Evolutionary conservation across 2,888 invertebrate genomes (phyloP).

Genomic region (Drosophila rubida): DNA sequence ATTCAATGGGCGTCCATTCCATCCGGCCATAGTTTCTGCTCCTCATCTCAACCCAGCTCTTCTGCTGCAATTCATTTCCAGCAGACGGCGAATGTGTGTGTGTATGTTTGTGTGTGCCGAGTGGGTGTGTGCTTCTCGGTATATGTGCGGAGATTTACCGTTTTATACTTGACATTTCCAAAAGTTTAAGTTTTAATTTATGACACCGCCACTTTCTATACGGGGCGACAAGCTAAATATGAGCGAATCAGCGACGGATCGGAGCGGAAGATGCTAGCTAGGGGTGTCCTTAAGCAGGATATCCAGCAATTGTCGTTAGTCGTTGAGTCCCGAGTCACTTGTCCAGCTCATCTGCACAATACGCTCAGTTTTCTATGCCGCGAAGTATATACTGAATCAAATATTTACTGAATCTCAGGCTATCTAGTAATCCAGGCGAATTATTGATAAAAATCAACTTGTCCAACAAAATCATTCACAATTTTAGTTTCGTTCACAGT

Average conservation of each 20-base stretch:
- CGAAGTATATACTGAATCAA: too few species aligned
- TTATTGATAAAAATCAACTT: not conserved
- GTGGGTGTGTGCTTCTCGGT: constrained; percentile 55
- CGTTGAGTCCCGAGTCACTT: constrained; percentile 56
- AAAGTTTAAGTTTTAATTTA: constrained; percentile 85
- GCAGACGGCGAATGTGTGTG: constrained; percentile 62
- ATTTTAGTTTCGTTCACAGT: constrained; percentile 10
- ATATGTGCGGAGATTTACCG: constrained; percentile 84
- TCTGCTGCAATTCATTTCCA: constrained; percentile 75
- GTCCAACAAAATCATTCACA: not conserved
- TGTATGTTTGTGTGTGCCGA: constrained; percentile 56
- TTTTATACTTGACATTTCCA: constrained; percentile 85
- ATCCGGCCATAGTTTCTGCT: constrained; percentile 40
- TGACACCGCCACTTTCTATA: constrained; percentile 84
- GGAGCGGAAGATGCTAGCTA: not conserved
- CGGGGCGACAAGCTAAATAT: constrained; percentile 79
- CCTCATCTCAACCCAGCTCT: constrained; percentile 22
- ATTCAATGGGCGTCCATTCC: constrained; percentile 68
- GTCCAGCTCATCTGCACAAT: constrained; percentile 56
- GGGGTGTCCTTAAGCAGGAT: constrained; percentile 71
- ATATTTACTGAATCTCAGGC: too few species aligned
- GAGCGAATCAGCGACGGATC: constrained; percentile 49
- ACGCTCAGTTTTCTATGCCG: constrained; percentile 24
- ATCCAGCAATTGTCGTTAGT: constrained; percentile 74
- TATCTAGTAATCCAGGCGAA: not conserved